These are phyloP conservation scores for Athene cunicularia DNA, from an alignment of 2,113 vertebrate species.

Conservation along the genomic window DNA sequence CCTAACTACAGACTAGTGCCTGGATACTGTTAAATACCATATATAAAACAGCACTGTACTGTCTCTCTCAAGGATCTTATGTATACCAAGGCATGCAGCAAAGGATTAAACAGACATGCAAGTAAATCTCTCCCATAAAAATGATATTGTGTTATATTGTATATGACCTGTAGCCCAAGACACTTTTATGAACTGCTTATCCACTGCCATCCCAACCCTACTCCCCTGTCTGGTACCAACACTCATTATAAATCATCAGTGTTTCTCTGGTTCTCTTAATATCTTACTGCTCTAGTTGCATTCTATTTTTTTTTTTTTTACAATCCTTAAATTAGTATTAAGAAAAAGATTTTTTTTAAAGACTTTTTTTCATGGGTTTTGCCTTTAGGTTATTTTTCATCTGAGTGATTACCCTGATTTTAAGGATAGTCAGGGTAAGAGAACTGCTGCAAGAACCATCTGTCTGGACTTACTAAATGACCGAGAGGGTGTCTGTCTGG, in stretches of 20 bases:
- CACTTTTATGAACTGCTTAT: slow-evolving; percentile 63
- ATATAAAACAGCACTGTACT: not conserved
- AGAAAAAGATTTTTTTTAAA: not conserved
- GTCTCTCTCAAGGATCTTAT: not conserved
- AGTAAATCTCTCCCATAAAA: slow-evolving; percentile 54
- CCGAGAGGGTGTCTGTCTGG: slow-evolving; percentile 24
- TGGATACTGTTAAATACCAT: not conserved
- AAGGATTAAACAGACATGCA: slow-evolving; percentile 55
- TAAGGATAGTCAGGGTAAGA: not conserved
- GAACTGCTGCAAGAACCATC: slow-evolving; percentile 12
- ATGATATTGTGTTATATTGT: slow-evolving; percentile 47
- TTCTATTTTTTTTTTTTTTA: not conserved
- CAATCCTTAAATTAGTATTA: not conserved
- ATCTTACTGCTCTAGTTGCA: not conserved
- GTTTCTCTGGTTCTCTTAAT: not conserved
- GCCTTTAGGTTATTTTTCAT: not conserved
- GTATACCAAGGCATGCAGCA: slow-evolving; percentile 42
- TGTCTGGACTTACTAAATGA: slow-evolving; percentile 49
- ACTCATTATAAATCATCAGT: slow-evolving; percentile 23
- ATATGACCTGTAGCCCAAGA: slow-evolving; percentile 58
- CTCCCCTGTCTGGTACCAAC: slow-evolving; percentile 11
- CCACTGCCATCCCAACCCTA: slow-evolving; percentile 12
- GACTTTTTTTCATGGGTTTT: not conserved
- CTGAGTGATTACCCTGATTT: not conserved
- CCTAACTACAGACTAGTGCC: not conserved